These are phyloP conservation scores for Pelusios castaneus DNA, from an alignment of 2,113 vertebrate species.

Conservation along the genomic window DNA sequence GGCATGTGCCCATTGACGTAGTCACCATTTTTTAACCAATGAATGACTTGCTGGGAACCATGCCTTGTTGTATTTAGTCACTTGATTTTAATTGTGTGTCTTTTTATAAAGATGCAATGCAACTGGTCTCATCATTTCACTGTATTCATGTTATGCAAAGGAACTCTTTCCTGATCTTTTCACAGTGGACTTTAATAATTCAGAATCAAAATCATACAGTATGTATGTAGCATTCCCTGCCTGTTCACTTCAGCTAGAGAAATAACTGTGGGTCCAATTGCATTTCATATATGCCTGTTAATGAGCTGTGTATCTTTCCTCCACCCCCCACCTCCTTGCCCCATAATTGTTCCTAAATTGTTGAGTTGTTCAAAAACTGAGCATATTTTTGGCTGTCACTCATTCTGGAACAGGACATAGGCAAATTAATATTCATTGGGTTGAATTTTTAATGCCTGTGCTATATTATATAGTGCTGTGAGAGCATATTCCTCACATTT, in stretches of 20 bases:
- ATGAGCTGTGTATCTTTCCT: background rate
- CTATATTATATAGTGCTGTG: constrained; percentile 15
- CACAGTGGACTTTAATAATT: background rate
- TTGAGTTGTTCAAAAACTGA: constrained; percentile 30
- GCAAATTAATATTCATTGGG: constrained; percentile 50
- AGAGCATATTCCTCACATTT: background rate
- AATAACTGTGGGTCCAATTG: background rate
- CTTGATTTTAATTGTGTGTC: background rate
- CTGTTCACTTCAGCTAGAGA: background rate
- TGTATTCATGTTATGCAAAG: background rate
- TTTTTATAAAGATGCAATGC: background rate
- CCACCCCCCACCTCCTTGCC: background rate
- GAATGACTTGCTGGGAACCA: background rate
- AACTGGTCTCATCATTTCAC: background rate
- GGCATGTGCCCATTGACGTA: background rate
- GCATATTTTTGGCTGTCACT: constrained; percentile 49
- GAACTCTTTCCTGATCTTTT: background rate
- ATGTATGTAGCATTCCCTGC: background rate
- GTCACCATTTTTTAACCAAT: background rate
- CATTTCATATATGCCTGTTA: background rate
- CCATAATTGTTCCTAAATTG: background rate
- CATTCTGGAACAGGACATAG: constrained; percentile 54
- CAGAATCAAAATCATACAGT: background rate
- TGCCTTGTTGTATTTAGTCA: background rate
- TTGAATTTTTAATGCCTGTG: constrained; percentile 52